Conservation (phyloP, 2,113 vertebrate species). For the Equus przewalskii region DNA sequence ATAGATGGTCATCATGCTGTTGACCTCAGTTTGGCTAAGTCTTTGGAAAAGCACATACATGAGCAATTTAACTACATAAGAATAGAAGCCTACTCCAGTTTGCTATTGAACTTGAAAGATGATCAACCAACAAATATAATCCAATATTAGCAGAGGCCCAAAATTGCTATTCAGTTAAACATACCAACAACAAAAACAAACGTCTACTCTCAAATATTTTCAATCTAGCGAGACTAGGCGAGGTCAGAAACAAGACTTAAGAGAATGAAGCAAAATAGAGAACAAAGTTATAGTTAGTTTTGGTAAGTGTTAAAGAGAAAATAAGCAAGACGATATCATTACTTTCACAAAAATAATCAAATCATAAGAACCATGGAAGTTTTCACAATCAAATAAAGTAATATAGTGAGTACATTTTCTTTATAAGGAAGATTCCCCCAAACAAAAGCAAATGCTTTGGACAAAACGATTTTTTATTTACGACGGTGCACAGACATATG, state of each 20-base stretch:
- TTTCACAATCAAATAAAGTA: not conserved
- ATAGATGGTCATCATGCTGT: not conserved
- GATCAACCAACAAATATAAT: not conserved
- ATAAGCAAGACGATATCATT: not conserved
- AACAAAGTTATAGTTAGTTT: not conserved
- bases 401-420: not conserved
- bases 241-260: not conserved
- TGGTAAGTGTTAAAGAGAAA: not conserved
- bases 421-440: not conserved
- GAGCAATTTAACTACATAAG: not conserved
- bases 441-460: not conserved
- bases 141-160: not conserved
- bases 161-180: conserved; percentile 29
- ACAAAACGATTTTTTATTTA: not conserved
- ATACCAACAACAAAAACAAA: not conserved
- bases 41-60: not conserved
- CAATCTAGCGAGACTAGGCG: not conserved
- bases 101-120: not conserved
- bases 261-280: not conserved
- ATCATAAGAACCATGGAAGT: not conserved
- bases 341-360: not conserved
- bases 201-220: not conserved
- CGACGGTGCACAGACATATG: not conserved
- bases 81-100: not conserved
- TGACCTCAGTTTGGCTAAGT: not conserved